These are phyloP conservation scores for Athalia cordata DNA, from an alignment of 2,888 invertebrate species.

Conservation along the genomic window DNA sequence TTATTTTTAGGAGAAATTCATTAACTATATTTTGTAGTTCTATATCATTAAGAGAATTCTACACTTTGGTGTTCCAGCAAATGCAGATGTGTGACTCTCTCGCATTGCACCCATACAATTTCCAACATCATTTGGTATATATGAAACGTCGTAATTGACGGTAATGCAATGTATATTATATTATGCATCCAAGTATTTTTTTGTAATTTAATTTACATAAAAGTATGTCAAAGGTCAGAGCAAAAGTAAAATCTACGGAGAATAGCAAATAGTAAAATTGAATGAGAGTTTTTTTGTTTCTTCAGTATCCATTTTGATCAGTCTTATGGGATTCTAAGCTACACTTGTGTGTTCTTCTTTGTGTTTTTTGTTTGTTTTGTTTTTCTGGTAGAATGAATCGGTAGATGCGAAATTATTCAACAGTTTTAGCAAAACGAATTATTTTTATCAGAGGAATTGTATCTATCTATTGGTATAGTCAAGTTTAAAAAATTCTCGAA, in stretches of 20 bases:
- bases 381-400: not conserved
- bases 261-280: constrained; percentile 36
- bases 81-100: constrained; percentile 24
- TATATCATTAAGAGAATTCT: constrained; percentile 51
- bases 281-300: constrained; percentile 46
- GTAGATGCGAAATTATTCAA: constrained; percentile 9
- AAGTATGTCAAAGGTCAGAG: constrained; percentile 34
- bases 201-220: constrained; percentile 34
- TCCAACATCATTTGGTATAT: not conserved
- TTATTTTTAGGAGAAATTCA: constrained; percentile 60
- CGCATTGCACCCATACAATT: not conserved
- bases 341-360: not conserved
- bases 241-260: constrained; percentile 46
- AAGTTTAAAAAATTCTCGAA: not conserved
- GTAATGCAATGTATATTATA: not conserved
- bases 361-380: not conserved
- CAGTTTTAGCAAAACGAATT: not conserved
- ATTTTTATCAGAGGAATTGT: not conserved
- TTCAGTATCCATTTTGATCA: constrained; percentile 56
- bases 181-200: constrained; percentile 30
- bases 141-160: not conserved
- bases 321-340: constrained; percentile 55
- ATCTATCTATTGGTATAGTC: not conserved
- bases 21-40: constrained; percentile 51
- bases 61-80: constrained; percentile 60